These are phyloP conservation scores for Ondatra zibethicus DNA, from an alignment of 2,113 vertebrate species.

Conservation along the genomic window DNA sequence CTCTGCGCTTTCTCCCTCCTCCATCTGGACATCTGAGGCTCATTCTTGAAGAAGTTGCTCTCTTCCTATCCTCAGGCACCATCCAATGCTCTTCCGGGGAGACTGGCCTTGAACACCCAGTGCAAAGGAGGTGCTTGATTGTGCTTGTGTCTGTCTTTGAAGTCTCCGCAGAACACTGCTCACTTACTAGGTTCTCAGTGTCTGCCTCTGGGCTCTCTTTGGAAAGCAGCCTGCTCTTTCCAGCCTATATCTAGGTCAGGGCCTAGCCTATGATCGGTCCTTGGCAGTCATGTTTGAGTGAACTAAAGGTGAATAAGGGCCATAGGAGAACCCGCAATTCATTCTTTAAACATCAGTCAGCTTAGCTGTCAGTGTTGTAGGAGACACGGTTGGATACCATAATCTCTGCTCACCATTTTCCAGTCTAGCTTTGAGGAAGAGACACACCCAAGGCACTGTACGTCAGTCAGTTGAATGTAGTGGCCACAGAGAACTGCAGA, in stretches of 20 bases:
- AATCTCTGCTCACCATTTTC: neutral
- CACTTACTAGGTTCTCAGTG: neutral
- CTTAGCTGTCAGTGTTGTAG: neutral
- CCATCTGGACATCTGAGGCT: neutral
- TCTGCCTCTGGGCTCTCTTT: neutral
- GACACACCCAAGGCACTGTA: neutral
- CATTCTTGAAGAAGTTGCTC: neutral
- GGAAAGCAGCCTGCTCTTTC: neutral
- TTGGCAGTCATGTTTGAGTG: neutral
- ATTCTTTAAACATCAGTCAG: neutral
- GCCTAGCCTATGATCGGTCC: neutral
- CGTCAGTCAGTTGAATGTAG: neutral
- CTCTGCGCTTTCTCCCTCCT: no score
- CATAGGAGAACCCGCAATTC: neutral
- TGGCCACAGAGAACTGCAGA: neutral
- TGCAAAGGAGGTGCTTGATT: neutral
- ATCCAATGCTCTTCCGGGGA: neutral
- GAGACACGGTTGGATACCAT: neutral
- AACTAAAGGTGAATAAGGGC: neutral
- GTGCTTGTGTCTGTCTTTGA: neutral
- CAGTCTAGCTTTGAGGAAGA: neutral
- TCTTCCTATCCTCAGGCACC: neutral
- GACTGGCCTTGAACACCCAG: no score
- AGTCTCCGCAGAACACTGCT: neutral
- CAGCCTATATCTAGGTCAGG: neutral